These are phyloP conservation scores for Linyphia triangularis DNA, from an alignment of 2,888 invertebrate genomes.

Conservation along the genomic window DNA sequence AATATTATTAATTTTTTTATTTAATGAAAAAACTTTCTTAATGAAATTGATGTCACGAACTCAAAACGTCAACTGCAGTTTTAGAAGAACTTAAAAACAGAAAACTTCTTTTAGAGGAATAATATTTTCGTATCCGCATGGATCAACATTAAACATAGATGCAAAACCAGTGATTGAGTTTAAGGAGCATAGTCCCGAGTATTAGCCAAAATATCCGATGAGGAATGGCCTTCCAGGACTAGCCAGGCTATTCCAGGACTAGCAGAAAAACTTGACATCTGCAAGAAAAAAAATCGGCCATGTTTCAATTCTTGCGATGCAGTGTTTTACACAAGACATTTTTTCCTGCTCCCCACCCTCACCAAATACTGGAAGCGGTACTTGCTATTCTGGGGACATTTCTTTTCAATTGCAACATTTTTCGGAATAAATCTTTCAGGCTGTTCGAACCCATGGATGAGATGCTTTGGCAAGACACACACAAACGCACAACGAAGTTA, in stretches of 20 bases:
- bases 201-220: slow-evolving; percentile 19
- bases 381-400: slow-evolving; percentile 56
- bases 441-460: slow-evolving; percentile 27
- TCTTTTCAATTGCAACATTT: slow-evolving; percentile 62
- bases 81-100: neutral
- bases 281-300: slow-evolving; percentile 6
- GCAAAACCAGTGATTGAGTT: neutral
- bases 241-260: neutral
- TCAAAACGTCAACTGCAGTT: too few relatives aligned
- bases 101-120: neutral
- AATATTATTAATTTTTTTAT: too few relatives aligned
- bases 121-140: neutral
- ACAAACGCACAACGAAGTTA: slow-evolving; percentile 44
- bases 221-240: neutral
- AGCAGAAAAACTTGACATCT: neutral
- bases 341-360: neutral
- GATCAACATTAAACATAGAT: neutral
- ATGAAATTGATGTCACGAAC: too few relatives aligned
- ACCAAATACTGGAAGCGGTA: slow-evolving; percentile 21
- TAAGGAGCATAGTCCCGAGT: neutral
- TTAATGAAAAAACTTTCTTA: too few relatives aligned
- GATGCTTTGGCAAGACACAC: slow-evolving; percentile 20
- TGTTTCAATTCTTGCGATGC: slow-evolving; percentile 44
- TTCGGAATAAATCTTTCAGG: slow-evolving; percentile 56
- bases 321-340: slow-evolving; percentile 36